These are phyloP conservation scores for Chrysomallon squamiferum DNA, from an alignment of 1,140 invertebrate genomes.

Conservation along the genomic window DNA sequence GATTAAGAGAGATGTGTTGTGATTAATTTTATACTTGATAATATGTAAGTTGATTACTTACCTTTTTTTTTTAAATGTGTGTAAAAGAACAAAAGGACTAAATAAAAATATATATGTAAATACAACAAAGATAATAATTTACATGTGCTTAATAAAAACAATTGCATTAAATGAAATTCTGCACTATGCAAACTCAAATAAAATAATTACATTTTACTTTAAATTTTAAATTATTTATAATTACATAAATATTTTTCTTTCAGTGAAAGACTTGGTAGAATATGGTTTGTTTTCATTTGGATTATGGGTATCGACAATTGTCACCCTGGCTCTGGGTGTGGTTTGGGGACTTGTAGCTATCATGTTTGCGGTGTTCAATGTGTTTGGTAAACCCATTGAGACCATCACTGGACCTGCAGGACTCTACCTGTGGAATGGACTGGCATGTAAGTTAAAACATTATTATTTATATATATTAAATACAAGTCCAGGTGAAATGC, in stretches of 20 bases:
- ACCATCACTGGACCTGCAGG: conserved; percentile 78
- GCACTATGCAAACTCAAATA: not conserved
- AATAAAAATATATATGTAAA: too few species aligned
- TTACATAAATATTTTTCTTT: not conserved
- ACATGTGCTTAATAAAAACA: too few species aligned
- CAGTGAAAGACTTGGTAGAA: conserved; percentile 76
- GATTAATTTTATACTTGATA: too few species aligned
- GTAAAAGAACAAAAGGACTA: too few species aligned
- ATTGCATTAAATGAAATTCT: too few species aligned
- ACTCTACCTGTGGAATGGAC: conserved; percentile 79
- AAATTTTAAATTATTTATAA: not conserved
- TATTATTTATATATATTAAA: too few species aligned
- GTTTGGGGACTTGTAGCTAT: conserved; percentile 74
- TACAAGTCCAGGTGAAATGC: too few species aligned
- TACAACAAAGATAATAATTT: too few species aligned
- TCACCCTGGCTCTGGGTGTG: conserved; percentile 71
- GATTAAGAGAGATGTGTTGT: too few species aligned
- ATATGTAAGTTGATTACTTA: too few species aligned
- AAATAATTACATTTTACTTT: not conserved
- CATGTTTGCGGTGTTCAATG: conserved; percentile 80
- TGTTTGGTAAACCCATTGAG: conserved; percentile 76
- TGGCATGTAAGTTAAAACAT: conserved; percentile 74
- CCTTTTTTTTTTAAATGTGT: too few species aligned
- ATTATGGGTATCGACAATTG: conserved; percentile 76
- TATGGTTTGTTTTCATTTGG: conserved; percentile 76